Evolutionary conservation across 2,888 invertebrate genomes (phyloP), one percentile per base, ranked within the genome.

Genomic region (Gandaritis pyraliata): DNA sequence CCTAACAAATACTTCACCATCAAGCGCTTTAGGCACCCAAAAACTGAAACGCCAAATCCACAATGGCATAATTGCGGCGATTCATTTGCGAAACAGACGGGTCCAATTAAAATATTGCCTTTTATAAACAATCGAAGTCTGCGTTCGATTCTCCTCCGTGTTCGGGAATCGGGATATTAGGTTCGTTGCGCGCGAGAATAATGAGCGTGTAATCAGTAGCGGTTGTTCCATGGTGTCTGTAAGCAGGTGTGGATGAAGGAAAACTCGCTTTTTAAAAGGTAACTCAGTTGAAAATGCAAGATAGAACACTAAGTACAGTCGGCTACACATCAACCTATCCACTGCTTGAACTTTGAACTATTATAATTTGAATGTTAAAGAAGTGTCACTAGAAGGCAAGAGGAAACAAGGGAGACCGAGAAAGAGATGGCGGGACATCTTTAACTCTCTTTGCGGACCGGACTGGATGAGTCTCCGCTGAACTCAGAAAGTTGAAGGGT

Each of bases 101-200:
- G 30, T 49, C 69, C 69, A 69, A 71, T 71, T 71, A 71, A 71
- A 71, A 69, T 71, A 66, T 69, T 66, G 66, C 69, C 67, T 64
- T 58, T 63, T 60, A 52, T 64, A 58, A 66, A 70, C 68, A 64
- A 68, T 60, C 51, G 55, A 49, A 59, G 33, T 58, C 51, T 48
- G 55, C 47, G 52, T 46, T 50, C 15, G 47, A 15, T 51, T 38
- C 33, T 33, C 39, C 16, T 38, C 38, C 5, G 41, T 0, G 38
- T 59, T 54, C 36, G 55, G 43, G 55, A 33, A 53, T 54, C 36
- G 55, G 43, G 55, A 33, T 63, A 63, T 63, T 63, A 63, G 63
- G 58, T 55, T 64, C 47, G 63, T 63, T 63, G 47, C 51, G 43
- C 55, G 63, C 51, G 58, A 12, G 39, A 59, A 47, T 58, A 55